Conservation (phyloP, 2,797 vertebrate genomes). For the Silurus lanzhouensis region DNA sequence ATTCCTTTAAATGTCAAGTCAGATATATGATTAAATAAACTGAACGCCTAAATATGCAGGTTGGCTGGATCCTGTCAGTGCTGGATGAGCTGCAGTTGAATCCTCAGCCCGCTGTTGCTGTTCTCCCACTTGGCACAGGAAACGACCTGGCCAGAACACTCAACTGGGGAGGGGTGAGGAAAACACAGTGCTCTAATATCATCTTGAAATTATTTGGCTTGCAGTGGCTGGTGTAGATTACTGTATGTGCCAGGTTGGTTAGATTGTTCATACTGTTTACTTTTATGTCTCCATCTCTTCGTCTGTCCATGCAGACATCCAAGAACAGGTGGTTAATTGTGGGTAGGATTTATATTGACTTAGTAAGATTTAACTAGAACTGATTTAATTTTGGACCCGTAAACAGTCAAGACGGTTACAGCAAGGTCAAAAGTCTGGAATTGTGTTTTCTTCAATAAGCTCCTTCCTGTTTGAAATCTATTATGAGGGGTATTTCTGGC, state of each 20-base stretch:
- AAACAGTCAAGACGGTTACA: background rate
- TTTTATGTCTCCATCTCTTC: background rate
- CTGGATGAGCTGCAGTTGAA: constrained; percentile 88
- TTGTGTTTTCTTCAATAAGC: background rate
- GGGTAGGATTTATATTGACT: background rate
- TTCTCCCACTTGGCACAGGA: constrained; percentile 91
- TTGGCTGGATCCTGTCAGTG: constrained; percentile 94
- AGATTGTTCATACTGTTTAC: background rate
- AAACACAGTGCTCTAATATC: constrained; percentile 15
- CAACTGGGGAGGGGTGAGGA: constrained; percentile 93
- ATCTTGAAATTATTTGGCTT: background rate
- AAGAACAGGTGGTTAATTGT: background rate
- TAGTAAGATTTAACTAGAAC: background rate
- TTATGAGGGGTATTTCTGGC: background rate
- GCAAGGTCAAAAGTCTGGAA: background rate
- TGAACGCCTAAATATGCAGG: constrained; percentile 68
- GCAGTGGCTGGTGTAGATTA: background rate
- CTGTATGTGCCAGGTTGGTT: background rate
- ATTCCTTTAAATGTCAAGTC: background rate
- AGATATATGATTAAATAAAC: background rate
- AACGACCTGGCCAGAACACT: constrained; percentile 93
- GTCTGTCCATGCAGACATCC: background rate
- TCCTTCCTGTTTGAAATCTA: background rate
- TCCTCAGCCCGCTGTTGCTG: constrained; percentile 89
- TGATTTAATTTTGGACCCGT: background rate